Conservation (phyloP, 2,113 vertebrate species). For the Psilopsiagon aymara region DNA sequence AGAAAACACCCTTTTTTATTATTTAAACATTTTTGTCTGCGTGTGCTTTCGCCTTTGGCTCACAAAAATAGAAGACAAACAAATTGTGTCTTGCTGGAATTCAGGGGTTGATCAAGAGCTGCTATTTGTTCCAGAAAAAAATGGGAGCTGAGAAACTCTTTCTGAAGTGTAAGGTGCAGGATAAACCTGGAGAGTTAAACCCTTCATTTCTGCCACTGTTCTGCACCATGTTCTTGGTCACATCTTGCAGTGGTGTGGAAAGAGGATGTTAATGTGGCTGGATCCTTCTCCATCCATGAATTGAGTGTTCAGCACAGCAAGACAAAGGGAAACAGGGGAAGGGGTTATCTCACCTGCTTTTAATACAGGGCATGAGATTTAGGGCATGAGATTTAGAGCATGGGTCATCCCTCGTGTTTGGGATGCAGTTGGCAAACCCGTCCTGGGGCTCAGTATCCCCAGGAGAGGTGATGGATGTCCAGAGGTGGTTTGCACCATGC, state of each 20-base stretch:
- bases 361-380: not conserved
- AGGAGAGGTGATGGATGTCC: not conserved
- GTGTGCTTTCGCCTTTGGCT: constrained; percentile 39
- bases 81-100: constrained; percentile 2
- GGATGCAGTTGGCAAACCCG: not conserved
- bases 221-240: not conserved
- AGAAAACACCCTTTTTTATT: constrained; percentile 22
- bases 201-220: not conserved
- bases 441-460: not conserved
- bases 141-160: not conserved
- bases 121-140: not conserved
- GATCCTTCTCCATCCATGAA: not conserved
- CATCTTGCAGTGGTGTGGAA: not conserved
- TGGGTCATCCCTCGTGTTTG: not conserved
- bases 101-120: not conserved
- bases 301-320: not conserved
- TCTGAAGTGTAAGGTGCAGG: not conserved
- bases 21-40: constrained; percentile 16
- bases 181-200: not conserved
- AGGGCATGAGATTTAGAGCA: accelerated
- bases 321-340: not conserved
- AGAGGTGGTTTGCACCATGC: not conserved
- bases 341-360: not conserved
- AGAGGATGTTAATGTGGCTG: accelerated
- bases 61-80: not conserved